These are phyloP conservation scores for Exephanes ischioxanthus DNA, from an alignment of 2,888 invertebrate species.

Conservation along the genomic window DNA sequence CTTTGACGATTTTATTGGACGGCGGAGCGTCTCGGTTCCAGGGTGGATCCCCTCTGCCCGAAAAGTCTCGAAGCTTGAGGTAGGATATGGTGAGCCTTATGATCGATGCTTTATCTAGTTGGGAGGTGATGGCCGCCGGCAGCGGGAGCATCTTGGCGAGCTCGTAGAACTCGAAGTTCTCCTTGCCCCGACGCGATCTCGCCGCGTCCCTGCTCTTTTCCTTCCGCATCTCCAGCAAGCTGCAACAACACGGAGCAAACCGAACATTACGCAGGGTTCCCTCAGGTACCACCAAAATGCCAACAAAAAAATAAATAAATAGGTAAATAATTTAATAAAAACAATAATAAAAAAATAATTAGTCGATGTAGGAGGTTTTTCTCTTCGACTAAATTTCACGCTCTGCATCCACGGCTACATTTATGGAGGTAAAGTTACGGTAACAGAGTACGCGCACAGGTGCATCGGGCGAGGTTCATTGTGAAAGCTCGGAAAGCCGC, in stretches of 20 bases:
- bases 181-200: slow-evolving; percentile 95
- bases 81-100: slow-evolving; percentile 98
- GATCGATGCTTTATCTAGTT: slow-evolving; percentile 98
- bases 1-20: slow-evolving; percentile 93
- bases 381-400: background rate
- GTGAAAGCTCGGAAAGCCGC: slow-evolving; percentile 57
- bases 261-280: slow-evolving; percentile 58
- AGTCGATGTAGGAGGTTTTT: background rate
- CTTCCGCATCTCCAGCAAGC: slow-evolving; percentile 96
- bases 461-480: slow-evolving; percentile 39
- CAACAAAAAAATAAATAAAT: slow-evolving; percentile 37
- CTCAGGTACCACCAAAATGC: slow-evolving; percentile 36
- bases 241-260: slow-evolving; percentile 86
- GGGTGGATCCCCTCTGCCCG: slow-evolving; percentile 97
- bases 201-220: slow-evolving; percentile 98
- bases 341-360: background rate
- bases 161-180: slow-evolving; percentile 98
- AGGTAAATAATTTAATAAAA: slow-evolving; percentile 36
- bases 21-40: slow-evolving; percentile 95
- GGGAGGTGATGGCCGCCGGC: slow-evolving; percentile 96
- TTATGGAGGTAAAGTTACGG: background rate
- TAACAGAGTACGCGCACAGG: background rate
- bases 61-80: slow-evolving; percentile 97
- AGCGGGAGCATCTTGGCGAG: slow-evolving; percentile 97
- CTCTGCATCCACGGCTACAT: background rate